These are phyloP conservation scores for Clytia hemisphaerica DNA, from an alignment of 30 jellyfish, hydroid and myxozoan genomes.

Conservation along the genomic window DNA sequence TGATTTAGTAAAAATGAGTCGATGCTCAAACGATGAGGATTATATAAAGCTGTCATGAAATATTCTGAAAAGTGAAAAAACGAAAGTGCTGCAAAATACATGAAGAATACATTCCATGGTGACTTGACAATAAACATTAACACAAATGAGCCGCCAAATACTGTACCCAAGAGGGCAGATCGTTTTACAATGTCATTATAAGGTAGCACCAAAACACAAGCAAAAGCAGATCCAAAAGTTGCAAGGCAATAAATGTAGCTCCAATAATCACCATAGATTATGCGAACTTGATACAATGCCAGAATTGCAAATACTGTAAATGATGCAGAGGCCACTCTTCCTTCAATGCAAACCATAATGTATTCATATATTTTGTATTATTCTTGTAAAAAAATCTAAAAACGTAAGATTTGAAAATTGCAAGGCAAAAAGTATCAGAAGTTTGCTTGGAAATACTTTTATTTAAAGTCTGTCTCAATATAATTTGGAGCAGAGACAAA, in stretches of 20 bases:
- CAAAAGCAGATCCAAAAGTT: conserved; percentile 33
- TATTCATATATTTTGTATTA: background rate
- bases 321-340: conserved; percentile 75
- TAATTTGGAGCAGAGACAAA: too few species aligned
- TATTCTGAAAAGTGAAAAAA: conserved; percentile 87
- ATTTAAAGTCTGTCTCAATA: too few species aligned
- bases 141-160: conserved; percentile 57
- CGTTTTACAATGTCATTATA: conserved; percentile 59
- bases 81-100: conserved; percentile 54
- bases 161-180: conserved; percentile 71
- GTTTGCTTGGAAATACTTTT: too few species aligned
- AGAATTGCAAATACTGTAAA: conserved; percentile 52
- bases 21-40: conserved; percentile 25
- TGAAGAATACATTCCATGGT: conserved; percentile 56
- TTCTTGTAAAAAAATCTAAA: background rate
- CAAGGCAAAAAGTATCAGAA: too few species aligned
- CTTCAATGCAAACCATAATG: conserved; percentile 81
- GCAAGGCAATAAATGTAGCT: conserved; percentile 36
- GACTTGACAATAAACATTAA: conserved; percentile 11
- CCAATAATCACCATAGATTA: conserved; percentile 32
- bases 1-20: conserved; percentile 83
- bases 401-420: too few species aligned
- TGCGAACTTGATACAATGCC: conserved; percentile 21
- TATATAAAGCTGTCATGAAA: conserved; percentile 67
- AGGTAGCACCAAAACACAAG: conserved; percentile 61